phyloP scores from a whole-genome alignment of 1,140 invertebrate species.

The Lutraria rhynchaena region DNA sequence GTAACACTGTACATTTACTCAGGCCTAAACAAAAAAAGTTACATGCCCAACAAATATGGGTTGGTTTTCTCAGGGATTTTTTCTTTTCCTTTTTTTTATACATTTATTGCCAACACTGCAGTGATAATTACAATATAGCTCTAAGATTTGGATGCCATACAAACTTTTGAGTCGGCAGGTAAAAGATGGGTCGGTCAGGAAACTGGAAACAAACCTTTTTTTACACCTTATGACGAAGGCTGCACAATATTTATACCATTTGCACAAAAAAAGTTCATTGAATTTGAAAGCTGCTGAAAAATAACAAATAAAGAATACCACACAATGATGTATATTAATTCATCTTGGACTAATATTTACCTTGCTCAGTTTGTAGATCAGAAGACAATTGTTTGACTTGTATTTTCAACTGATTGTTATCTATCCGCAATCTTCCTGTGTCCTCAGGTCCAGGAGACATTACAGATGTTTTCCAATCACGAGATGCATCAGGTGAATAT shows the following conservation, averaged over 20 bases:
- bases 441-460: conserved; percentile 51
- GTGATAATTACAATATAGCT: too few species aligned
- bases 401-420: conserved; percentile 56
- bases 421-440: conserved; percentile 47
- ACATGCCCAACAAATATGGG: too few species aligned
- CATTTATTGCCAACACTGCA: too few species aligned
- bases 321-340: background rate
- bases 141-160: too few species aligned
- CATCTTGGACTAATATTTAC: conserved; percentile 9
- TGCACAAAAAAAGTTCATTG: background rate
- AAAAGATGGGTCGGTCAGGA: too few species aligned
- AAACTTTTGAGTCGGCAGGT: too few species aligned
- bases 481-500: conserved; percentile 36
- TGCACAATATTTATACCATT: background rate
- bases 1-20: too few species aligned
- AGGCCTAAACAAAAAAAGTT: too few species aligned
- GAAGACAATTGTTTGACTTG: conserved; percentile 53
- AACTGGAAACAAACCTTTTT: too few species aligned
- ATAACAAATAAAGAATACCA: background rate
- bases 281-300: background rate
- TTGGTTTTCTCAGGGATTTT: too few species aligned
- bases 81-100: too few species aligned
- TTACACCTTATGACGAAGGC: too few species aligned
- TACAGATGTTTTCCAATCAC: conserved; percentile 31
- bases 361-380: conserved; percentile 60